Conservation (phyloP, 2,797 vertebrate genomes). For the Merluccius polli region DNA sequence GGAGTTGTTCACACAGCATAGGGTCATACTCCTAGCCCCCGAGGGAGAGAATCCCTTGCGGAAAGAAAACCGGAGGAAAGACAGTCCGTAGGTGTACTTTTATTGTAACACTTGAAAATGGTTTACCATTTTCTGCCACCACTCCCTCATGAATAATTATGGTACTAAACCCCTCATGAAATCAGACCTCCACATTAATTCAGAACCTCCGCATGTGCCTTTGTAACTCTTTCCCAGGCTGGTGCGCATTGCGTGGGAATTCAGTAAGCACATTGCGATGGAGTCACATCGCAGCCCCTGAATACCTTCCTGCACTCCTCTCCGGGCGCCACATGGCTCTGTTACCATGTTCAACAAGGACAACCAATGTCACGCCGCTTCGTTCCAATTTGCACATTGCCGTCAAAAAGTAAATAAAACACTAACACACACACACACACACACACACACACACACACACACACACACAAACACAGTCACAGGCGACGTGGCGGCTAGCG, state of each 20-base stretch:
- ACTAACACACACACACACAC: conserved; percentile 30
- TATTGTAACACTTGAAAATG: neutral
- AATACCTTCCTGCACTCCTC: conserved; percentile 4
- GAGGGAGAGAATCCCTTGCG: neutral
- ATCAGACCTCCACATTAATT: neutral
- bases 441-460: neutral
- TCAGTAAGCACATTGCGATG: neutral
- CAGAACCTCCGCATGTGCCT: neutral
- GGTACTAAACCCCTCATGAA: neutral
- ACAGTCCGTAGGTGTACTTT: neutral
- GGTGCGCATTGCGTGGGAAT: neutral
- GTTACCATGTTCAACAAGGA: conserved; percentile 47
- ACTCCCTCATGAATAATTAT: neutral
- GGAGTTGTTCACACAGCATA: neutral
- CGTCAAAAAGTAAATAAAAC: conserved; percentile 59
- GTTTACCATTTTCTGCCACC: neutral
- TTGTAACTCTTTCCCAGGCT: conserved; percentile 10
- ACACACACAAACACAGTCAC: neutral
- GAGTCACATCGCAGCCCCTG: conserved; percentile 18
- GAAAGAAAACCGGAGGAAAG: neutral
- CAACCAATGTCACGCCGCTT: conserved; percentile 51
- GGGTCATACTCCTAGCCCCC: neutral
- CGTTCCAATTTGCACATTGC: conserved; percentile 50
- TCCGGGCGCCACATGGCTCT: conserved; percentile 5
- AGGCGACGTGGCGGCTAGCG: conserved; percentile 26